Conservation (phyloP, 1,140 invertebrate genomes). For the Sycobia sp. region DNA sequence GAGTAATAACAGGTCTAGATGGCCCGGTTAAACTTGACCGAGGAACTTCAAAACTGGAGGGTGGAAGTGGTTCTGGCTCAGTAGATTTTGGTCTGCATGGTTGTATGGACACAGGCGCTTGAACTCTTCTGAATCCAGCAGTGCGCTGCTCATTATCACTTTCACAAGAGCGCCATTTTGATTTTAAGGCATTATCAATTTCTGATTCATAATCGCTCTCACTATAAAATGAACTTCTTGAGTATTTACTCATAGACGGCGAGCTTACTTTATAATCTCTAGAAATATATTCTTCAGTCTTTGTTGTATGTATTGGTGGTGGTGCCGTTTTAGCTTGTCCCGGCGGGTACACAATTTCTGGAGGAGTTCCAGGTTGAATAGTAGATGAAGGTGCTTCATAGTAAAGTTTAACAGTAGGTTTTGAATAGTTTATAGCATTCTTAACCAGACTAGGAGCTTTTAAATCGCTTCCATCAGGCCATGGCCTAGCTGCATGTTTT, state of each 20-base stretch:
- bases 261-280: conserved; percentile 57
- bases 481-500: conserved; percentile 48
- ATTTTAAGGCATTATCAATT: conserved; percentile 60
- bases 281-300: conserved; percentile 44
- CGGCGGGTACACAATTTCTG: conserved; percentile 69
- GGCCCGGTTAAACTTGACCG: conserved; percentile 61
- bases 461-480: conserved; percentile 60
- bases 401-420: conserved; percentile 44
- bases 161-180: conserved; percentile 69
- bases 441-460: conserved; percentile 64
- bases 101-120: conserved; percentile 57
- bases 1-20: conserved; percentile 56
- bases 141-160: conserved; percentile 70
- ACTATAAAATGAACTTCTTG: conserved; percentile 62
- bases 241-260: conserved; percentile 65
- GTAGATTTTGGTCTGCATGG: conserved; percentile 61
- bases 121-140: conserved; percentile 60
- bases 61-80: conserved; percentile 65
- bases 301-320: conserved; percentile 51
- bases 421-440: conserved; percentile 47
- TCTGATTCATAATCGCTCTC: conserved; percentile 79
- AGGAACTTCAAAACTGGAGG: conserved; percentile 65
- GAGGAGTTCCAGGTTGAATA: conserved; percentile 68
- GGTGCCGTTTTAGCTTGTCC: conserved; percentile 61
- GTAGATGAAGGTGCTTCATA: conserved; percentile 36